Base-by-base conservation (phyloP, 1,140 invertebrate genomes). In the Drosophila sp. region DNA sequence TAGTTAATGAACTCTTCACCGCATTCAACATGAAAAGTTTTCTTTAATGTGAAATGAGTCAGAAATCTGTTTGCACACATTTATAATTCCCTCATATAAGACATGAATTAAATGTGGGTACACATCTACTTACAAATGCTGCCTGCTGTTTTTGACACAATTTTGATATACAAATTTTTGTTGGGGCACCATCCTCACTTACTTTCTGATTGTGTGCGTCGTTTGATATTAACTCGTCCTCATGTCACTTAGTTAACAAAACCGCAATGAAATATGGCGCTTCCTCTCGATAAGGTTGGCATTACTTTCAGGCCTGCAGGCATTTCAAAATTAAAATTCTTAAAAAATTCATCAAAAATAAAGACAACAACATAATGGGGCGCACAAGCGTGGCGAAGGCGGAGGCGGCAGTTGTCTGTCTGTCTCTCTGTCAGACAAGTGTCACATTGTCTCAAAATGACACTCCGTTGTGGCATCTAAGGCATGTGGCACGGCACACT, bases 261-360 rank as follows among this genome's bases (percentile, higher is more conserved):
- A 58, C 61, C 61, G 17, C 61, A 63, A 63, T 29, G 40, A 50
- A 33, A 38, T 41, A 44, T 63, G 44, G 44, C 38, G 41, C 27
- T 11, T 63, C 11, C 17, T 30, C 33, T 23, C 25, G 55, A 65
- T 33, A 27, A 50, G 44, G 44, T 50, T 25, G 44, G 25, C 44
- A 50, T 50, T 25, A 50, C 8, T 10, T 27, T 50, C 17, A 17
- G 17, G 44, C 44, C 41, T 56, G 7, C 17, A 65, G 54, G 63
- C 63, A 56, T 55, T 55, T 65, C 33, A 55, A 40, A 65, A 65
- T 65, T 65, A 65, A 65, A 40, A 56, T 65, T 65, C 8, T 40
- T 55, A 10, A 40, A 55, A 54, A 54, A 50, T 50, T 50, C 44
- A 50, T 50, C 23, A 50, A 50, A 50, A 27, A 50, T 27, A 50